Evolutionary conservation across 1,140 invertebrate genomes (phyloP), one percentile per base, ranked within the genome.

Genomic region (Thaumetopoea pityocampa): DNA sequence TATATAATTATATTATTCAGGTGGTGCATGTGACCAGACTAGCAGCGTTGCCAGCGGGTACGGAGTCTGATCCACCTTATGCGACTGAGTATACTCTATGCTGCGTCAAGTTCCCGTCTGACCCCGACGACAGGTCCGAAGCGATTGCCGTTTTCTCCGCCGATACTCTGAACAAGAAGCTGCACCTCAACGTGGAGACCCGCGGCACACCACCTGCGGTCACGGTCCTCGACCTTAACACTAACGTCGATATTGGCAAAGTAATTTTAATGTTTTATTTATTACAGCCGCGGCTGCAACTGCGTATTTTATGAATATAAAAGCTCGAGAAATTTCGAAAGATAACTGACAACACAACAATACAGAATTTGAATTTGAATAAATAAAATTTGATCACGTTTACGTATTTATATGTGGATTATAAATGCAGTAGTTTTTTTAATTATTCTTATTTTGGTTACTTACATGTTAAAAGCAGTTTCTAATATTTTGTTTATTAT

Each of bases 41-140:
- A 45, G 95, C 95, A 14, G 78, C 89, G 8, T 83, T 99, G 27
- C 96, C 97, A 0, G 89, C 93, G 51, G 88, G 90, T 18, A 97
- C 94, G 3, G 77, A 77, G 57, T 80, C 87, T 2, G 91, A 96
- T 16, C 90, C 92, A 41, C 88, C 94, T 1, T 96, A 92, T 67
- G 98, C 97, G 0, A 90, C 89, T 8, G 95, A 98, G 72, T 98
- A 96, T 71, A 82, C 85, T 3, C 78, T 99, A 20, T 96, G 96
- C 3, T 93, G 94, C 65, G 90, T 97, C 9, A 85, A 88, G 51
- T 88, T 97, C 61, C 95, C 96, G 1, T 87, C 90, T 41, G 96
- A 98, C 83, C 91, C 91, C 29, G 96, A 98, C 41, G 92, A 94
- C 62, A 88, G 89, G 45, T 88, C 90, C 16, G 89, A 93, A 57